Evolutionary conservation across 2,888 invertebrate species (phyloP), one percentile per base, ranked within the genome.

Genomic region (Ommatoiulus sabulosus): DNA sequence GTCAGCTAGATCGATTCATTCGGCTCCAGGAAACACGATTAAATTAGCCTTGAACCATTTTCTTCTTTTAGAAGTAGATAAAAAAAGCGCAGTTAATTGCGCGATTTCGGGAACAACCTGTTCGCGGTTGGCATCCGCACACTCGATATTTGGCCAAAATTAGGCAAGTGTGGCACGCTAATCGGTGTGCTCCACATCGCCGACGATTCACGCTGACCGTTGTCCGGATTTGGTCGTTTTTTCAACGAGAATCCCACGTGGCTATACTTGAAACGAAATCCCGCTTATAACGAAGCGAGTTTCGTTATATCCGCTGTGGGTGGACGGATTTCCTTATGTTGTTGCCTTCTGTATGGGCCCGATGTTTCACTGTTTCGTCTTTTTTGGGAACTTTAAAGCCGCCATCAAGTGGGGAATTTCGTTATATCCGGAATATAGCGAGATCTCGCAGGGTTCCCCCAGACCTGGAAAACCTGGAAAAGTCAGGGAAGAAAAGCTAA

Each of bases 11-110:
- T 20, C 24, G 24, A 52, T 52, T 52, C 52, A 52, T 52, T 52
- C 52, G 52, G 52, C 52, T 52, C 52, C 52, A 24, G 72, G 72
- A 72, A 72, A 72, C 72, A 72, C 72, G 72, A 72, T 72, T 24
- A 24, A 0, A 72, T 35, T 72, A 72, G 72, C 72, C 72, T 72
- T 72, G 72, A 72, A 72, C 72, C 72, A 72, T 72, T 72, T 72
- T 72, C 72, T 24, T 24, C 24, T 7, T 24, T 20, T 63, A 63
- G 15, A n/a, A 63, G 20, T 5, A 48, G 35, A 35, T 1, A 6
- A 52, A 10, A 52, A 15, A 12, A 12, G n/a, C 20, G n/a, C 72
- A 24, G 24, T 72, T 63, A 72, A 72, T 72, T 72, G 72, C 24
- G 24, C 72, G 24, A 24, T 72, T 72, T 63, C 10, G 24, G 24